Base-by-base conservation (phyloP, 2,113 vertebrate genomes). In the Pardalotus punctatus region DNA sequence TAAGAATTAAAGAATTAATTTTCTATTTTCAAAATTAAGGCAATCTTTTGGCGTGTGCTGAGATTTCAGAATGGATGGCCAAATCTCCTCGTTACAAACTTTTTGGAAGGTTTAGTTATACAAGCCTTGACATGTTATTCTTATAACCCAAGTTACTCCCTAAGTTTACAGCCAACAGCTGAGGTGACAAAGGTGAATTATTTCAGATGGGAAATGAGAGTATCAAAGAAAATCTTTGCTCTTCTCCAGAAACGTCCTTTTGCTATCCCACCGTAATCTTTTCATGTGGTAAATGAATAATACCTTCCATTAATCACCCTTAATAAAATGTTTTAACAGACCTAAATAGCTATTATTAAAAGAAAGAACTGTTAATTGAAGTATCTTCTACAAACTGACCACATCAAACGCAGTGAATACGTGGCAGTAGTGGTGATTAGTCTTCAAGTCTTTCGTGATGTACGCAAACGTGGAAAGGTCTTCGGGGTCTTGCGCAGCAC, bases 391-490 rank as follows among this genome's bases (percentile, higher is more conserved):
- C 28, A 69, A 64, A 99, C 99, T 98, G 71, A 99, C 99, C 99
- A 99, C 99, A 95, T 99, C 99, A 54, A 99, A 99, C 8, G 99
- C 99, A 82, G 99, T 99, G 98, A 99, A 99, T 95, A 99, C 99
- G 12, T 99, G 99, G 98, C 99, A 99, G 98, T 99, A 99, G 97
- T 99, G 99, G 97, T 99, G 99, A 97, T 99, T 99, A 92, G 99
- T 99, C 98, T 99, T 99, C 98, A 99, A 98, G 98, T 99, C 99
- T 98, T 99, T 99, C 95, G 99, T 99, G 98, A 99, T 99, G 97
- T 99, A 99, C 27, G 99, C 99, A 94, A 99, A 99, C 0, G 99
- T 99, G 23, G 99, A 99, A 95, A 99, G 99, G 96, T 99, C 99
- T 93, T 99, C 99, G 7, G 99, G 99, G 97, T 99, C 99, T 97